Evolutionary conservation across 2,797 vertebrate species (phyloP).

Genomic region (Sebastes kiyomatsui): DNA sequence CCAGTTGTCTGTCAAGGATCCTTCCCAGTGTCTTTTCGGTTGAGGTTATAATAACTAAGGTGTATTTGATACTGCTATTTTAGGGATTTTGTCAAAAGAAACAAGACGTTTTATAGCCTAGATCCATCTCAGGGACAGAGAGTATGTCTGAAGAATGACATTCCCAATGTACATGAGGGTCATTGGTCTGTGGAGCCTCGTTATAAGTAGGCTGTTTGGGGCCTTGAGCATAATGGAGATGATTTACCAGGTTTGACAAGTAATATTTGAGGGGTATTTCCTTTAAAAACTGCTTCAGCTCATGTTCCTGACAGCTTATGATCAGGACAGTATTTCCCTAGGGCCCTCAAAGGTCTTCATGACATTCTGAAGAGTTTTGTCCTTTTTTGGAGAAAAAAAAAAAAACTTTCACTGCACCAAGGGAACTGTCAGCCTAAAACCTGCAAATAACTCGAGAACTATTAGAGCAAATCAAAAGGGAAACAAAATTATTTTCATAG

Average conservation of each 20-base stretch:
- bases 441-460: neutral
- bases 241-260: conserved; percentile 53
- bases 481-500: neutral
- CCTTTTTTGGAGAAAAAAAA: neutral
- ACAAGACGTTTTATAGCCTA: neutral
- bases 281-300: conserved; percentile 15
- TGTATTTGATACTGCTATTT: neutral
- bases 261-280: conserved; percentile 27
- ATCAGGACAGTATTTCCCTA: conserved; percentile 28
- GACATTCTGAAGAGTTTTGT: conserved; percentile 21
- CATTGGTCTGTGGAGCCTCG: conserved; percentile 13
- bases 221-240: conserved; percentile 40
- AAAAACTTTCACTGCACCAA: neutral
- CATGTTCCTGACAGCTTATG: conserved; percentile 23
- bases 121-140: neutral
- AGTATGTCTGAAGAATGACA: conserved; percentile 30
- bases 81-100: conserved; percentile 17
- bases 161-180: conserved; percentile 24
- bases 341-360: conserved; percentile 2
- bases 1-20: neutral
- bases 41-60: neutral
- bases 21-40: neutral
- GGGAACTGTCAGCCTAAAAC: neutral
- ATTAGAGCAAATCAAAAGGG: neutral
- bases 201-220: conserved; percentile 21